Base-by-base conservation (phyloP, 2,797 vertebrate genomes). In the Spinus olivaceus region DNA sequence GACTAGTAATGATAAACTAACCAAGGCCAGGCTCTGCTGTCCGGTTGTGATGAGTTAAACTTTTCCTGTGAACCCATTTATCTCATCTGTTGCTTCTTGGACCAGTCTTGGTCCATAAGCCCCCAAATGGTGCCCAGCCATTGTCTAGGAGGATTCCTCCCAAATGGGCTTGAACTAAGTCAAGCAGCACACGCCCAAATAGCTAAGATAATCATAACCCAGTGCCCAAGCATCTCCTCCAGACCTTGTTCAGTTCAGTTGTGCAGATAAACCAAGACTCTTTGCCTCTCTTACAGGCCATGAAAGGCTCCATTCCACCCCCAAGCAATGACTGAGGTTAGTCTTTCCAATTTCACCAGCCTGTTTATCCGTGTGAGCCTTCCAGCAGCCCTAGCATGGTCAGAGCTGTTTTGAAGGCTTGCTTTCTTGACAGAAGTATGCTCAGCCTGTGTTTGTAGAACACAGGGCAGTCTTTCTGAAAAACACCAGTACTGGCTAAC, bases 71-170 rank as follows among this genome's bases (percentile, higher is more conserved):
- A 66, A 51, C 27, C 33, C 1, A 0, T 9, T 64, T 71, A 33
- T 30, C 27, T 71, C 6, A 0, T n/a, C 9, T 46, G 22, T 49
- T 81, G 19, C 32, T 50, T 78, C 16, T 70, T 41, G 32, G 47
- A 70, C 18, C 32, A 49, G 41, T 39, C 33, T 35, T 47, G 7
- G 16, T 56, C 25, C 19, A 2, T 56, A 11, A 86, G 10, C 3
- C 11, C 39, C 21, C 1, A 14, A 11, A 39, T 14, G 15, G 42
- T 49, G 41, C 16, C 9, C 1, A 2, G 18, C 18, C 2, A 1
- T 32, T 39, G 33, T n/a, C 14, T 9, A 30, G 30, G n/a, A 76
- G 47, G 57, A 16, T 67, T 56, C 41, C 60, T 66, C 47, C 63
- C 9, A 11, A 65, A 65, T 2, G 2, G 25, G 6, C 50, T 76